Conservation (phyloP, 64 coral and sea anemone genomes). For the Pachyseris speciosa region DNA sequence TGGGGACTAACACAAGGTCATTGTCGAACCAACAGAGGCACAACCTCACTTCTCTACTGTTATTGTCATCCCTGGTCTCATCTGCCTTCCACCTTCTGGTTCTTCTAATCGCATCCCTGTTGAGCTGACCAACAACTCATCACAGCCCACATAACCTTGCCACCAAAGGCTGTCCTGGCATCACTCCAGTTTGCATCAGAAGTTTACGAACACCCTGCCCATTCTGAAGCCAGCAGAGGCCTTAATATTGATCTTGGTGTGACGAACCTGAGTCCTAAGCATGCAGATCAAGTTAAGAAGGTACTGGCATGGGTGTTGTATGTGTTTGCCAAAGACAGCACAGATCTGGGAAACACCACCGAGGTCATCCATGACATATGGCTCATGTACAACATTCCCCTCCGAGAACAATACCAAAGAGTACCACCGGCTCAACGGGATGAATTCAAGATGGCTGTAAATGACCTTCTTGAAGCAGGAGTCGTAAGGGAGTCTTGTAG, state of each 20-base stretch:
- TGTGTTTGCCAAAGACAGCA: too few relatives aligned
- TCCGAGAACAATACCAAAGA: not conserved
- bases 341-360: too few relatives aligned
- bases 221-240: too few relatives aligned
- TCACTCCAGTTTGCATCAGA: too few relatives aligned
- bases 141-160: too few relatives aligned
- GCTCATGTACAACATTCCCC: not conserved
- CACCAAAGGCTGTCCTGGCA: too few relatives aligned
- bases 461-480: constrained; percentile 6
- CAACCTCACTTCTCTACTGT: not conserved
- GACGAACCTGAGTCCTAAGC: not conserved
- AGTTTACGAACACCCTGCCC: too few relatives aligned
- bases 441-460: constrained; percentile 25
- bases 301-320: too few relatives aligned
- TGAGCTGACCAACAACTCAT: too few relatives aligned
- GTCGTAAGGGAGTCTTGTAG: constrained; percentile 53
- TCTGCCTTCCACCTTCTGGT: not conserved
- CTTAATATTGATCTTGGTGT: not conserved
- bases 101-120: too few relatives aligned
- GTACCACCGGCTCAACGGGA: constrained; percentile 15
- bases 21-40: not conserved
- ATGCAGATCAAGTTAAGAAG: not conserved
- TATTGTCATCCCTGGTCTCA: not conserved
- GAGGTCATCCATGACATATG: too few relatives aligned
- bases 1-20: not conserved